Evolutionary conservation across 2,888 invertebrate species (phyloP), one percentile per base, ranked within the genome.

Genomic region (Apoda limacodes): DNA sequence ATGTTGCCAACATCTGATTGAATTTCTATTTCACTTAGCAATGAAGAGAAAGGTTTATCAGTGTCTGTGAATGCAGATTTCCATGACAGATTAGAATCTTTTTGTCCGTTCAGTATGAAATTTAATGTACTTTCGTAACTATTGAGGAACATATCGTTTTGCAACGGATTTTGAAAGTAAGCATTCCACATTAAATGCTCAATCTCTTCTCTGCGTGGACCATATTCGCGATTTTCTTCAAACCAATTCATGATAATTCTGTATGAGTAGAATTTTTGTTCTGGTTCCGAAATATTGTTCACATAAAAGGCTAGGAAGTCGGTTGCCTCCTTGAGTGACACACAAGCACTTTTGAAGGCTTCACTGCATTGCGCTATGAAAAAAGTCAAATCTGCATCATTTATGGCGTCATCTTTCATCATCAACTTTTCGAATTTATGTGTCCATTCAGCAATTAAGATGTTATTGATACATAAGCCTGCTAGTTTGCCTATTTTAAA

Each of bases 301-400:
- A 83, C 82, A 37, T 83, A 75, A 30, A 82, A 70, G 1, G 85
- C 65, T 22, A 88, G 83, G 55, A 90, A 90, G 39, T 85, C 62
- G 0, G 87, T 84, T 1, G 88, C 83, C 10, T 84, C 76, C 37
- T 83, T 82, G 9, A 88, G 85, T 0, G 83, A 66, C 1, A 90
- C 83, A 0, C 84, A 66, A 29, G 86, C 82, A 17, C 80, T 67
- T 43, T 78, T 74, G 40, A 90, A 88, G 28, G 85, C 85, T 26
- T 70, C 60, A 37, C 88, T 85, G 43, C 88, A 88, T 25, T 82
- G 69, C 1, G 78, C 71, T 65, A 88, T 84, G 48, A 85, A 85
- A 1, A 68, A 53, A 0, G 72, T 69, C 19, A 74, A 54, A 5
- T 70, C 61, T 43, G 64, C 75, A 12, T 72, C 61, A 25, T 83